Percentiles rank a stretch among this genome's conserved stretches.
phyloP scores from a whole-genome alignment of 1,140 invertebrate species.

The Dysdera silvatica region DNA sequence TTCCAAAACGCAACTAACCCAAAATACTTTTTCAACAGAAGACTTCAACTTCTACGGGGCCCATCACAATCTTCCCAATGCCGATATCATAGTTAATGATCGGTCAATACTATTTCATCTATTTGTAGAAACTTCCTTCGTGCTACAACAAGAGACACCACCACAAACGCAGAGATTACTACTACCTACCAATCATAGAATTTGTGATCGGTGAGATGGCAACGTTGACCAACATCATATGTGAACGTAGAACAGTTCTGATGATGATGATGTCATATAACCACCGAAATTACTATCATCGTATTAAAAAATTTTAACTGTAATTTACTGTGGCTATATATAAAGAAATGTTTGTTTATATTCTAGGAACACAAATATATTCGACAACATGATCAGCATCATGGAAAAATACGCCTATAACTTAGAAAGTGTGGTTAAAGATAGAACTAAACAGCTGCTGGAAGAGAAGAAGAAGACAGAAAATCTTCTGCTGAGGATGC shows the following conservation, averaged over 20 bases:
- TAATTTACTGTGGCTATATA: not conserved
- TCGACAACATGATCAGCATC: slow-evolving; percentile 76
- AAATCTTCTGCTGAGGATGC: slow-evolving; percentile 76
- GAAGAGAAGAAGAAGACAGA: slow-evolving; percentile 97
- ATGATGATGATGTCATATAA: not conserved
- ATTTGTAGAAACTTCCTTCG: too few species aligned
- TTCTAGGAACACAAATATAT: slow-evolving; percentile 67
- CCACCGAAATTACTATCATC: not conserved
- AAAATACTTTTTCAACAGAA: too few species aligned
- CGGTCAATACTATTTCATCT: not conserved
- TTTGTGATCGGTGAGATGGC: too few species aligned
- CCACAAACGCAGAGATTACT: too few species aligned
- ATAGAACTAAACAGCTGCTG: slow-evolving; percentile 81
- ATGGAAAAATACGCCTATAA: slow-evolving; percentile 82
- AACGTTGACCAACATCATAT: not conserved
- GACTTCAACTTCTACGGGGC: too few species aligned
- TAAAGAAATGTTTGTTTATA: slow-evolving; percentile 3
- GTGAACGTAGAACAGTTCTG: not conserved
- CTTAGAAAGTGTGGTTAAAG: slow-evolving; percentile 78
- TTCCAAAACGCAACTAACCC: too few species aligned
- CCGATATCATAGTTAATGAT: too few species aligned
- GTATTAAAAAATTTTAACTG: not conserved
- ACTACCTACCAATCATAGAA: not conserved
- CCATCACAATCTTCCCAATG: too few species aligned
- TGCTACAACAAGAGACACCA: too few species aligned